A percentile compares a stretch with the other conserved stretches of the same genome.
Evolutionary conservation across 1,140 invertebrate genomes (phyloP).

Genomic region (Aleiodes sp.): DNA sequence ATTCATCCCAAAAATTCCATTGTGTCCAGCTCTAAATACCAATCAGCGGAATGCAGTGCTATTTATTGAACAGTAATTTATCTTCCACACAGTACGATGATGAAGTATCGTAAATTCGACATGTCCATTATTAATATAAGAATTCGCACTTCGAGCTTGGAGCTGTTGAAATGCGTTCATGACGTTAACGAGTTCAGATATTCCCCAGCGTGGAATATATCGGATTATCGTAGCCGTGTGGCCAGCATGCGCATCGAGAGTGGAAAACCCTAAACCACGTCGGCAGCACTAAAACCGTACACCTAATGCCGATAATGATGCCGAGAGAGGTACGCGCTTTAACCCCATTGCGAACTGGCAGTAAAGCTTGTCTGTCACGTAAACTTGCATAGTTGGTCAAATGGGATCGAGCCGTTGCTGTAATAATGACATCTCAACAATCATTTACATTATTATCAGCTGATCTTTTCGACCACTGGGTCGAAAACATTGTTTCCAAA

Average conservation of each 20-base stretch:
- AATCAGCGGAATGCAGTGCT: no score
- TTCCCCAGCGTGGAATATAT: neutral
- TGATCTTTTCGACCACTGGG: neutral
- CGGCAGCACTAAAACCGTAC: conserved; percentile 1
- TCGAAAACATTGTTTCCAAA: no score
- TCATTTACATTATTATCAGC: neutral
- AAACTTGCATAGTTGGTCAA: conserved; percentile 3
- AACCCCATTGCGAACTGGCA: neutral
- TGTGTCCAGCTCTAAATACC: no score
- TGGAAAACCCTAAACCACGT: conserved; percentile 15
- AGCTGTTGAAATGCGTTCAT: neutral
- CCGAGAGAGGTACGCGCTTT: neutral
- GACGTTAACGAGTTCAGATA: conserved; percentile 4
- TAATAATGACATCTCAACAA: neutral
- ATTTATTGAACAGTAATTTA: no score
- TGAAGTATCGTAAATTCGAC: no score
- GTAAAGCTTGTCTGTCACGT: conserved; percentile 15
- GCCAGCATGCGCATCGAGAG: conserved; percentile 2
- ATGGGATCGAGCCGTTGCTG: neutral
- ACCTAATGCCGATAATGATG: conserved; percentile 16
- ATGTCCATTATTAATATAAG: no score
- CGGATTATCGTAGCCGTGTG: conserved; percentile 4
- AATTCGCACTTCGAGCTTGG: no score
- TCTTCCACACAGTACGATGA: no score
- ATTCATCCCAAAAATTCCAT: no score